phyloP scores from a whole-genome alignment of 1,140 invertebrate species.

The Drosophila equinoxialis region DNA sequence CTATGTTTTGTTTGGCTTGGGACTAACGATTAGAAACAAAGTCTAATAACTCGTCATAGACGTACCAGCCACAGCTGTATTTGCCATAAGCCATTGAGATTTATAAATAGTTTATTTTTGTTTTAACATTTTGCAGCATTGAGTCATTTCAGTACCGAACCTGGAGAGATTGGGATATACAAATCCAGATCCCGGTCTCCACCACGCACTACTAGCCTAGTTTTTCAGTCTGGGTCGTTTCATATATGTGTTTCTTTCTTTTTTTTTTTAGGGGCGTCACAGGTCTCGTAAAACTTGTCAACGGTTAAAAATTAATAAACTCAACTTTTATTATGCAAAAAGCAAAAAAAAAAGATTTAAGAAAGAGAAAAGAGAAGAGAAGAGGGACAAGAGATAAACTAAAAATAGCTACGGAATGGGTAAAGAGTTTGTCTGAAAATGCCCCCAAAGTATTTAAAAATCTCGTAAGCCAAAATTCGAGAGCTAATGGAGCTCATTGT shows the following conservation, averaged over 20 bases:
- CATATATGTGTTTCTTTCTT: conserved; percentile 6
- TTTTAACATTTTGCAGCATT: conserved; percentile 9
- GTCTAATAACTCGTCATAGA: not conserved
- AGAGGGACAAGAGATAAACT: conserved; percentile 30
- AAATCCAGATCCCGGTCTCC: conserved; percentile 1
- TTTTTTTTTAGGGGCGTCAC: conserved; percentile 39
- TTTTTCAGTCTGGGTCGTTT: conserved; percentile 43
- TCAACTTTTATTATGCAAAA: conserved; percentile 58
- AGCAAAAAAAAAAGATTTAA: conserved; percentile 20
- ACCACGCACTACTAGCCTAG: conserved; percentile 59
- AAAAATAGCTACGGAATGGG: conserved; percentile 68
- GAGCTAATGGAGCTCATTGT: conserved; percentile 73
- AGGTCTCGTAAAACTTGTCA: conserved; percentile 73
- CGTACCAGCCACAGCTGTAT: conserved; percentile 33
- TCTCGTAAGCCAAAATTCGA: conserved; percentile 62
- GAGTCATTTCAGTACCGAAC: conserved; percentile 16
- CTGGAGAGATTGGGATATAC: too few relatives aligned
- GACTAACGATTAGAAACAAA: not conserved
- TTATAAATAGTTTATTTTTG: conserved; percentile 6
- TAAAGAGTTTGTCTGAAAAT: conserved; percentile 44
- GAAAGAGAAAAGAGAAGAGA: conserved; percentile 10
- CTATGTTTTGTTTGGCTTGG: too few relatives aligned
- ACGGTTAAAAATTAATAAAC: conserved; percentile 78
- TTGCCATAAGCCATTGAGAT: not conserved
- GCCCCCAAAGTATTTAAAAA: conserved; percentile 78